Evolutionary conservation across 2,113 vertebrate genomes (phyloP).

Genomic region (Reinhardtius hippoglossoides): DNA sequence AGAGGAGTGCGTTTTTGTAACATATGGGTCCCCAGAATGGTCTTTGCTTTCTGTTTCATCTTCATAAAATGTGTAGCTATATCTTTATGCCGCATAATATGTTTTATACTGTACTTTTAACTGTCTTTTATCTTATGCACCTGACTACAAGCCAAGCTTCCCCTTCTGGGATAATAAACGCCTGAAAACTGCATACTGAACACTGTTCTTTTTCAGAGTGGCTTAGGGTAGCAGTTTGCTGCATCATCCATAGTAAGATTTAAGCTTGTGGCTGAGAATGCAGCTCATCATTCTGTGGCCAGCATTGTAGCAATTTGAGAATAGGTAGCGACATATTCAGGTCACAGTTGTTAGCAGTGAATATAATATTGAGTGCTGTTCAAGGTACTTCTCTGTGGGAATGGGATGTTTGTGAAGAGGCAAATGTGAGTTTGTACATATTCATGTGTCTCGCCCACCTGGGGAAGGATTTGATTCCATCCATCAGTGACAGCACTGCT

Average conservation of each 20-base stretch:
- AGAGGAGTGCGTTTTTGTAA: neutral
- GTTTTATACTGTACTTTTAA: neutral
- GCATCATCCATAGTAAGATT: conserved; percentile 31
- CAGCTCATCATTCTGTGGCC: conserved; percentile 56
- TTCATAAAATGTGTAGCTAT: neutral
- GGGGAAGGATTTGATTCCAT: conserved; percentile 31
- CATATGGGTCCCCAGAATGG: conserved; percentile 4
- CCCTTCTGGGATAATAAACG: neutral
- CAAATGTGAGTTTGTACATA: conserved; percentile 35
- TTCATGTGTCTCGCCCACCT: conserved; percentile 22
- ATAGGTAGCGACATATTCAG: conserved; percentile 70
- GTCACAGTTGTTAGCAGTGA: conserved; percentile 60
- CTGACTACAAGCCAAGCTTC: neutral
- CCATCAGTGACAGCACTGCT: conserved; percentile 40
- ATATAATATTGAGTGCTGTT: conserved; percentile 46
- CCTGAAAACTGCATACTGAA: neutral
- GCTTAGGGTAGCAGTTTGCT: conserved; percentile 51
- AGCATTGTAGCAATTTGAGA: conserved; percentile 34
- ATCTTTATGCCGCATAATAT: conserved; percentile 17
- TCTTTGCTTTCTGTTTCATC: neutral
- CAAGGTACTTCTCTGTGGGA: conserved; percentile 41
- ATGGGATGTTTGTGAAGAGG: conserved; percentile 37
- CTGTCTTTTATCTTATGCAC: neutral
- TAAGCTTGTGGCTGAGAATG: conserved; percentile 36
- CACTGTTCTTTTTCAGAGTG: neutral